Evolutionary conservation across 2,888 invertebrate species (phyloP).

Genomic region (Arge pagana): DNA sequence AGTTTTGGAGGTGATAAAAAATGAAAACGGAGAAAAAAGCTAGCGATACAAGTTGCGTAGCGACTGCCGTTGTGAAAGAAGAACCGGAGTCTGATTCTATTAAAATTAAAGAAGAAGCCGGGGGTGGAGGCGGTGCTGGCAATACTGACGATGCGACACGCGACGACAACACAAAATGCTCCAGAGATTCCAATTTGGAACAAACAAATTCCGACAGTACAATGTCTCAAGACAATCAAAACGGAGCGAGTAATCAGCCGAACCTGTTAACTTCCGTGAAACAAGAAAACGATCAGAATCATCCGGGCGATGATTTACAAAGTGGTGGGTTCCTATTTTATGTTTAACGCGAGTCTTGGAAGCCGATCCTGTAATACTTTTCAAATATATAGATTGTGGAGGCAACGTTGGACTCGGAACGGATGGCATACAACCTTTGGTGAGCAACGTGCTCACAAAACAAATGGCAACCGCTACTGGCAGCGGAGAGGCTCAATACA

Average conservation of each 20-base stretch:
- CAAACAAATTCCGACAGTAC: conserved; percentile 43
- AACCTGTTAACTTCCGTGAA: conserved; percentile 48
- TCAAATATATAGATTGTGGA: conserved; percentile 39
- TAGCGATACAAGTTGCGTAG: conserved; percentile 52
- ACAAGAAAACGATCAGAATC: conserved; percentile 49
- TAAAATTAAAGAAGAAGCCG: conserved; percentile 49
- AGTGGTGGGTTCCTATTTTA: conserved; percentile 31
- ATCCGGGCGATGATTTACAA: conserved; percentile 47
- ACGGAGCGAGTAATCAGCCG: conserved; percentile 40
- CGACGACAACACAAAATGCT: conserved; percentile 49
- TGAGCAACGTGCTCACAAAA: conserved; percentile 78
- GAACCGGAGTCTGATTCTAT: conserved; percentile 53
- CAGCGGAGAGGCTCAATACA: conserved; percentile 83
- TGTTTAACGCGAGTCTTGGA: not conserved
- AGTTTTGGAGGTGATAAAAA: conserved; percentile 32
- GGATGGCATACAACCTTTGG: conserved; percentile 73
- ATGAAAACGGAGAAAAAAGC: conserved; percentile 58
- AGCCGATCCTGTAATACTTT: not conserved
- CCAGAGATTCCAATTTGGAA: conserved; percentile 48
- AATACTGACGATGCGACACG: conserved; percentile 50
- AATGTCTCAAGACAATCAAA: conserved; percentile 48
- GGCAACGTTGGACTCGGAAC: conserved; percentile 56
- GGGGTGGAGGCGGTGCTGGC: conserved; percentile 41
- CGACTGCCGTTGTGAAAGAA: conserved; percentile 53
- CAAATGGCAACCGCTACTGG: conserved; percentile 71